Conservation (phyloP, 2,113 vertebrate genomes). For the Himantopus leucocephalus region DNA sequence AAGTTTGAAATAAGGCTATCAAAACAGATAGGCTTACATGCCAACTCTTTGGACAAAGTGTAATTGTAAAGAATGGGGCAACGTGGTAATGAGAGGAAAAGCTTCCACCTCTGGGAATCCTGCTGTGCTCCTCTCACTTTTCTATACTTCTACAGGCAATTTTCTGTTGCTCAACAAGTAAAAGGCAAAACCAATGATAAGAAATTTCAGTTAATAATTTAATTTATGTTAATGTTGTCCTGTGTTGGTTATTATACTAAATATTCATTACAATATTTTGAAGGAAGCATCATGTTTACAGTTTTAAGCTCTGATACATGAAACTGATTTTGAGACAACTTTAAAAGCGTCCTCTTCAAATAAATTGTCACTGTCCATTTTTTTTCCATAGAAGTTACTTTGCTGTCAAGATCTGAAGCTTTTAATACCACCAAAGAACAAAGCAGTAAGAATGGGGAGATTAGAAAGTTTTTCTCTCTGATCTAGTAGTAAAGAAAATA, state of each 20-base stretch:
- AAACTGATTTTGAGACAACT: not conserved
- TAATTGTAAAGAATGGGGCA: constrained; percentile 23
- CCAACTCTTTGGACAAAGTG: constrained; percentile 7
- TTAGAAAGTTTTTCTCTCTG: not conserved
- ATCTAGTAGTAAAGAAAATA: not conserved
- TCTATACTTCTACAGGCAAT: not conserved
- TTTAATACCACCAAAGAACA: not conserved
- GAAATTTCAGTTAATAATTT: not conserved
- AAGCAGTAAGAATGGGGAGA: not conserved
- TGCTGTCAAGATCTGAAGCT: not conserved
- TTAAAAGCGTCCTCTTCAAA: not conserved
- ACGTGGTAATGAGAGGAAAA: not conserved
- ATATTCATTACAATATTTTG: not conserved
- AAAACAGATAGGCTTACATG: constrained; percentile 39
- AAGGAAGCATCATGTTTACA: not conserved
- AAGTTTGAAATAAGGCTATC: constrained; percentile 56
- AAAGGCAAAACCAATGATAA: not conserved
- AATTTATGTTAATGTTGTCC: not conserved
- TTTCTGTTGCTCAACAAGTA: not conserved
- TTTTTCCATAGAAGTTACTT: not conserved
- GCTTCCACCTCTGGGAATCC: not conserved
- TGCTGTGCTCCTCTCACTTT: not conserved
- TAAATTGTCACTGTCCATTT: not conserved
- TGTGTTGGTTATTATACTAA: not conserved
- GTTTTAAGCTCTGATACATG: not conserved